phyloP scores from a whole-genome alignment of 2,888 invertebrate species.

The Ferrisia virgata region DNA sequence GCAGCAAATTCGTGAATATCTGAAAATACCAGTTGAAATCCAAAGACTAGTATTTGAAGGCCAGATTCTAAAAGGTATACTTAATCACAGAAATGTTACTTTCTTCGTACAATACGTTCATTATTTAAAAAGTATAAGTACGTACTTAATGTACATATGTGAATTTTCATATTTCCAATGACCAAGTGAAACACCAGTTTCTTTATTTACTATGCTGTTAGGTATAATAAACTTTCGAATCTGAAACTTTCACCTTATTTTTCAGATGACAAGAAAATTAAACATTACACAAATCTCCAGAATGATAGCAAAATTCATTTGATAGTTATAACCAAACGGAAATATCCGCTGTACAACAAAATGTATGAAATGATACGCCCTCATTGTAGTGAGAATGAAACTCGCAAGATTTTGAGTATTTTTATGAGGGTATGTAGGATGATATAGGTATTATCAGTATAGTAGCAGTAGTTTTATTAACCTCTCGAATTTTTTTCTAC shows the following conservation, averaged over 20 bases:
- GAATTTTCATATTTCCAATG: background rate
- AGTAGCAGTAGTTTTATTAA: background rate
- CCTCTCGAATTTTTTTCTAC: background rate
- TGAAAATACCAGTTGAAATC: conserved; percentile 9
- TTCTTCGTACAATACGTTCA: background rate
- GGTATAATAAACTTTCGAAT: too few species aligned
- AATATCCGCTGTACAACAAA: conserved; percentile 21
- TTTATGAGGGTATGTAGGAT: conserved; percentile 34
- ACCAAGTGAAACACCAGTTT: too few species aligned
- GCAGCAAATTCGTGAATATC: background rate
- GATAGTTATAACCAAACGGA: conserved; percentile 8
- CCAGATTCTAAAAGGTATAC: conserved; percentile 4
- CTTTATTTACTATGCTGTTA: background rate
- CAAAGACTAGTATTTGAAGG: conserved; percentile 32
- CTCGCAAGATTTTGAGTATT: conserved; percentile 28
- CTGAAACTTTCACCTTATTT: background rate
- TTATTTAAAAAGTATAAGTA: too few species aligned
- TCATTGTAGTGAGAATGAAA: conserved; percentile 28
- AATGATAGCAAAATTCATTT: conserved; percentile 33
- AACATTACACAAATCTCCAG: background rate
- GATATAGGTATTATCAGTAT: background rate
- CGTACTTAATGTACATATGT: too few species aligned
- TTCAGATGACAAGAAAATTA: conserved; percentile 1
- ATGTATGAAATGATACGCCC: conserved; percentile 34
- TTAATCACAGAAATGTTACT: too few species aligned